Evolutionary conservation across 2,113 vertebrate genomes (phyloP), one percentile per base, ranked within the genome.

Genomic region (Boulengeromyrus knoepffleri): DNA sequence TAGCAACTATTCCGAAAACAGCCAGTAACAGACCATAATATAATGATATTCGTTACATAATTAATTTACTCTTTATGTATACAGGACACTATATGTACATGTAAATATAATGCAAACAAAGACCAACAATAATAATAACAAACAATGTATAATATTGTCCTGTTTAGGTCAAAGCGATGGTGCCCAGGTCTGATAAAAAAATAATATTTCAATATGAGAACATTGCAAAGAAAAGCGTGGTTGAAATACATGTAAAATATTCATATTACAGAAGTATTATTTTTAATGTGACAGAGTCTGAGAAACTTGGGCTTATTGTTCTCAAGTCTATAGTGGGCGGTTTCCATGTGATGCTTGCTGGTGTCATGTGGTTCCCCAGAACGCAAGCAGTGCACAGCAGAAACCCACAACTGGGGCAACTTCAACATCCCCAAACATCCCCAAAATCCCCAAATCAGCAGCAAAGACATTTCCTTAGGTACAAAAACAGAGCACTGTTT

Each of bases 291-390:
- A 0, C 21, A 45, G 8, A 21, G 21, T 10, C 10, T 9, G 62
- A 56, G 10, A 36, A 10, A 45, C 27, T 31, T 85, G 19, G 21
- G 27, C 13, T 58, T 85, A 45, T 12, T 10, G n/a, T 13, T 70
- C 58, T 15, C 19, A 45, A 46, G 46, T 66, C 56, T 74, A 42
- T 90, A 49, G 49, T 66, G 70, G 52, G 17, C 5, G 1, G 53
- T 21, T 56, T 56, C 47, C 70, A 89, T 77, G 47, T 80, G 88
- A 83, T 89, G 88, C 90, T 92, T 90, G 87, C 36, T 90, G 84
- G 53, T 74, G 90, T 89, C 90, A 62, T 91, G 92, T 88, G 90
- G 85, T 88, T 85, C 91, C 50, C 80, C 89, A 53, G 52, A 90
- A 56, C 74, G 53, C 86, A 42, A 85, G 3, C 77, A 77, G 5